These are phyloP conservation scores for Spilogale gracilis DNA, from an alignment of 2,113 vertebrate species.

Conservation along the genomic window DNA sequence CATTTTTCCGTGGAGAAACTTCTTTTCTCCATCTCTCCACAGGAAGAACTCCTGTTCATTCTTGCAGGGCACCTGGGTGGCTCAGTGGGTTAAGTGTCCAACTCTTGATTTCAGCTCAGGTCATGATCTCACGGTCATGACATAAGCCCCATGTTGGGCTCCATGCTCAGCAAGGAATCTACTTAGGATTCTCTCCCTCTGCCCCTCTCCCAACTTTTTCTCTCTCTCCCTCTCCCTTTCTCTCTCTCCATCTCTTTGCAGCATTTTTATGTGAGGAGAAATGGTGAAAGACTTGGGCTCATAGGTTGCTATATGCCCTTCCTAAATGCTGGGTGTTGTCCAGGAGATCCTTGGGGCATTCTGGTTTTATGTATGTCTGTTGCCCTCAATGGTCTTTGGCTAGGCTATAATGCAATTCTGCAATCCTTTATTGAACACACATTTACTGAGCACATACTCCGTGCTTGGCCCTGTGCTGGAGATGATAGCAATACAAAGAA, in stretches of 20 bases:
- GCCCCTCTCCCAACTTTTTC: too few relatives aligned
- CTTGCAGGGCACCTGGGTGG: background rate
- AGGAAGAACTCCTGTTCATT: slow-evolving; percentile 2
- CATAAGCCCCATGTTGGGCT: background rate
- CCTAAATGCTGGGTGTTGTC: background rate
- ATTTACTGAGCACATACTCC: background rate
- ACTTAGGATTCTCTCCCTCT: background rate
- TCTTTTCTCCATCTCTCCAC: background rate
- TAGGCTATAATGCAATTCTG: background rate
- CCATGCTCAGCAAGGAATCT: background rate
- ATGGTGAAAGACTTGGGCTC: background rate
- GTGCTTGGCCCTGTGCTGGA: background rate
- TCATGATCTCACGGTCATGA: background rate
- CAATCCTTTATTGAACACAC: background rate
- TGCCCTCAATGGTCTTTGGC: background rate
- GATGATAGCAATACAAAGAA: slow-evolving; percentile 1
- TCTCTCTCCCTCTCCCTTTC: too few relatives aligned
- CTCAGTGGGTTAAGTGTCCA: background rate
- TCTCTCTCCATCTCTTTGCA: background rate
- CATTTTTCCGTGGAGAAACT: background rate
- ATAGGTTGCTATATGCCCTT: background rate
- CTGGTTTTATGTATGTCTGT: background rate
- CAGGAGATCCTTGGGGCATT: background rate
- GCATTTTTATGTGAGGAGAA: slow-evolving; percentile 38
- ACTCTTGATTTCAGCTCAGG: background rate